phyloP scores from a whole-genome alignment of 2,888 invertebrate species.

The Rapana venosa region DNA sequence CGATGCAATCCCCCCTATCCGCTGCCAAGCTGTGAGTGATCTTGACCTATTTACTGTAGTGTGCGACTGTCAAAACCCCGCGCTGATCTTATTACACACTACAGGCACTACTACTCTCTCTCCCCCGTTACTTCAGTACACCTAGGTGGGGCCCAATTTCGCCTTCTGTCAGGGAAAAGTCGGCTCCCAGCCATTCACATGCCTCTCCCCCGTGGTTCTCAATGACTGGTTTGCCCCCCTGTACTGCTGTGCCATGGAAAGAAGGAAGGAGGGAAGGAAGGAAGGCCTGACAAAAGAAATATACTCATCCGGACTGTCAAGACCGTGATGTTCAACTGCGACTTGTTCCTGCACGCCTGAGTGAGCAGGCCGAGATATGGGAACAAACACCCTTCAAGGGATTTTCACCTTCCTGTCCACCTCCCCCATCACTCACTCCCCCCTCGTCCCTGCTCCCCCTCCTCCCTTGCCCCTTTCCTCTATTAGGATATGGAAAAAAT shows the following conservation, averaged over 20 bases:
- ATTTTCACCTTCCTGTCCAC: not conserved
- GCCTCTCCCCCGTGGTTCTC: not conserved
- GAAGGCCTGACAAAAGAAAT: not conserved
- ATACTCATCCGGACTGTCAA: not conserved
- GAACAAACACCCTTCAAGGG: not conserved
- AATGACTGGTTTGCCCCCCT: no score
- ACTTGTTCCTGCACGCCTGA: conserved; percentile 8
- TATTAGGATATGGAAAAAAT: no score
- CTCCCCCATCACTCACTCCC: no score
- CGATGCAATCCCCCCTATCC: not conserved
- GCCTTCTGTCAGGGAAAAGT: no score
- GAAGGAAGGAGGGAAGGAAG: no score
- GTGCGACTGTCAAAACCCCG: not conserved
- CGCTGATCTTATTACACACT: conserved; percentile 24
- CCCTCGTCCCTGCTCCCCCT: no score
- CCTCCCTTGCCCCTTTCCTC: no score
- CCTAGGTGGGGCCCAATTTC: no score
- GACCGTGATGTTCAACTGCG: not conserved
- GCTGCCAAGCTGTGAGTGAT: not conserved
- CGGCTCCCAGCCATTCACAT: not conserved
- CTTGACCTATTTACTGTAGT: not conserved
- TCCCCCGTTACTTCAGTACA: no score
- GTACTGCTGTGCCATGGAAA: no score
- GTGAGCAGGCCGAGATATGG: not conserved
- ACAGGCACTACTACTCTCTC: no score